Conservation (phyloP, 1,140 invertebrate species). For the Lucilia cuprina region DNA sequence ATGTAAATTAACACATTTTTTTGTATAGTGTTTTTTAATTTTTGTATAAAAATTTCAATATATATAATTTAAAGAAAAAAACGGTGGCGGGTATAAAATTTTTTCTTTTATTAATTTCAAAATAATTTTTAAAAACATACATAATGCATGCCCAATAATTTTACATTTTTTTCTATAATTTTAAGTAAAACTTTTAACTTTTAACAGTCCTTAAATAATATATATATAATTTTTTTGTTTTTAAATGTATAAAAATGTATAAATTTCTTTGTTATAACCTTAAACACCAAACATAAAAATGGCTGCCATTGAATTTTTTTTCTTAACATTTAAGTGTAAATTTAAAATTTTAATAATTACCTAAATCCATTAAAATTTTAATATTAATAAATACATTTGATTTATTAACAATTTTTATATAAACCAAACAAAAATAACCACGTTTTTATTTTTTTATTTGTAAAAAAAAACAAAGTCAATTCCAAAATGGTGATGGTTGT, state of each 20-base stretch:
- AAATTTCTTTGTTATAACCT: not conserved
- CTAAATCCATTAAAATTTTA: constrained; percentile 27
- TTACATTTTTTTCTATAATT: not conserved
- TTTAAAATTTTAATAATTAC: not conserved
- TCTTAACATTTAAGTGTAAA: constrained; percentile 20
- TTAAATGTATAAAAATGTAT: not conserved
- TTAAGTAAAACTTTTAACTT: not conserved
- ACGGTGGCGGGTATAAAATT: constrained; percentile 8
- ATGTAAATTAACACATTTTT: constrained; percentile 23
- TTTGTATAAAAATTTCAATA: not conserved
- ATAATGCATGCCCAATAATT: constrained; percentile 10
- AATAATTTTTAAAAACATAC: not conserved
- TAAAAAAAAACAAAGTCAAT: constrained; percentile 1
- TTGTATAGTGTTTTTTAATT: not conserved
- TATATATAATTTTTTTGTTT: not conserved
- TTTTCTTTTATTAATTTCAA: not conserved
- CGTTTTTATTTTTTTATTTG: constrained; percentile 12
- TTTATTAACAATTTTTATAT: constrained; percentile 28
- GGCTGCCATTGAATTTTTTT: constrained; percentile 36
- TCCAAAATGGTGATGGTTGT: not conserved
- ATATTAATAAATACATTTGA: constrained; percentile 31
- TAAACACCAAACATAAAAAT: constrained; percentile 1
- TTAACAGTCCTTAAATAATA: not conserved
- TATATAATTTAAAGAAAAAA: not conserved
- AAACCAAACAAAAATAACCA: constrained; percentile 17